These are phyloP conservation scores for Apodemia mormo DNA, from an alignment of 2,888 invertebrate species.

Conservation along the genomic window DNA sequence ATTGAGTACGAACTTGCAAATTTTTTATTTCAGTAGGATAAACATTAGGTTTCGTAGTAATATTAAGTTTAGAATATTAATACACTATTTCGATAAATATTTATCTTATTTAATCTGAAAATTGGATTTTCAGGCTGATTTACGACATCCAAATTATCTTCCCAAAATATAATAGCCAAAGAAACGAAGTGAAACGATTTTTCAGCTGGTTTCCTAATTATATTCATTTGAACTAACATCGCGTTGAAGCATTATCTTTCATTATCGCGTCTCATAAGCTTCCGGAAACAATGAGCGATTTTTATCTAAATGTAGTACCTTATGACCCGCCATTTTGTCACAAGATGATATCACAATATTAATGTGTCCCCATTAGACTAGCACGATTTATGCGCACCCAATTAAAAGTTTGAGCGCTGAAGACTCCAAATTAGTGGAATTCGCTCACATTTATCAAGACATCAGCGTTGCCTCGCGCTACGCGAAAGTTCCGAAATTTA, in stretches of 20 bases:
- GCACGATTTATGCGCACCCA: slow-evolving; percentile 75
- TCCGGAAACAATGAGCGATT: slow-evolving; percentile 72
- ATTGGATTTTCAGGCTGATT: neutral
- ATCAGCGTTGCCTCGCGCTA: slow-evolving; percentile 76
- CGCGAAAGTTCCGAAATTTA: slow-evolving; percentile 82
- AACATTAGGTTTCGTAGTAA: no score
- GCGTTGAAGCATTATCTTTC: slow-evolving; percentile 20
- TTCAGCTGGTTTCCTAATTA: slow-evolving; percentile 22
- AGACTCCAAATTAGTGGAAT: slow-evolving; percentile 79
- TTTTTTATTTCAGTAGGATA: no score
- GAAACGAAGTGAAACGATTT: slow-evolving; percentile 18
- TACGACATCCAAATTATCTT: neutral
- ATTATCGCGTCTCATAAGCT: slow-evolving; percentile 40
- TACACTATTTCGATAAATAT: no score
- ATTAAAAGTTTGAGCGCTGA: slow-evolving; percentile 78
- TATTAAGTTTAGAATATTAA: no score
- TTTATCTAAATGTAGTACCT: slow-evolving; percentile 67
- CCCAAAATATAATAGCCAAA: neutral
- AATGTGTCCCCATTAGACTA: slow-evolving; percentile 70
- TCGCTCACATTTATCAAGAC: slow-evolving; percentile 80
- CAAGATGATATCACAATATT: slow-evolving; percentile 73
- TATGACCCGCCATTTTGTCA: slow-evolving; percentile 67
- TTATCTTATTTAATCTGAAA: neutral
- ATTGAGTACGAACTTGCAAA: no score
- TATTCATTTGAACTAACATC: slow-evolving; percentile 24